Base-by-base conservation (phyloP, 2,888 invertebrate genomes). In the Zaprionus obscuricornis region DNA sequence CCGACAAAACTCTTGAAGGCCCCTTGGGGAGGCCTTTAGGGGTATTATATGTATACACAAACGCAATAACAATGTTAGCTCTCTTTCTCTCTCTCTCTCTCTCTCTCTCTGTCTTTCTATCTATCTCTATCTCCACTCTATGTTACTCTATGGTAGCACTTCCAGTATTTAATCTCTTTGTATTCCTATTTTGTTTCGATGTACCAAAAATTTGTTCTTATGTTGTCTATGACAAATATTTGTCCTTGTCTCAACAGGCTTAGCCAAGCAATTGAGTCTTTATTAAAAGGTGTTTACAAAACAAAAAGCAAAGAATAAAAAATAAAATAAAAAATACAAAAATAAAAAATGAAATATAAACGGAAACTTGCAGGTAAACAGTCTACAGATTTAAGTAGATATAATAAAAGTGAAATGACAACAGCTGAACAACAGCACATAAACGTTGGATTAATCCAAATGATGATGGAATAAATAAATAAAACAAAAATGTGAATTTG, bases 211-310 rank as follows among this genome's bases (percentile, higher is more conserved):
- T 24, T 31, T 63, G 36, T 24, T 51, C 18, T 43, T 47, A 4
- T 27, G 22, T 31, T 39, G 37, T 14, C 27, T 56, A 63, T 49
- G 54, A 49, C 40, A 63, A 40, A 56, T 66, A 63, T 73, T 52
- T 74, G 49, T 27, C 45, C n/a, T 24, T 34, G 52, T 50, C 64
- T 51, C 57, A 42, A 46, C 57, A 45, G 74, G 36, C 69, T 68
- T 51, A 68, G 26, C 27, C 6, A n/a, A 33, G 18, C 54, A 67
- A 60, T 72, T 50, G 42, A 46, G 37, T 36, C 20, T 20, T 27
- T 17, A 33, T 16, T 16, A 42, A 42, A n/a, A n/a, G n/a, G n/a
- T n/a, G n/a, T n/a, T n/a, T n/a, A n/a, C n/a, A n/a, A n/a, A n/a
- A n/a, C n/a, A n/a, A n/a, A n/a, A n/a, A n/a, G n/a, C n/a, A n/a